Percentiles rank a stretch among this genome's conserved stretches.
These are phyloP conservation scores for Hypotaenidia philippensis DNA, from an alignment of 2,797 vertebrate genomes.

Conservation along the genomic window DNA sequence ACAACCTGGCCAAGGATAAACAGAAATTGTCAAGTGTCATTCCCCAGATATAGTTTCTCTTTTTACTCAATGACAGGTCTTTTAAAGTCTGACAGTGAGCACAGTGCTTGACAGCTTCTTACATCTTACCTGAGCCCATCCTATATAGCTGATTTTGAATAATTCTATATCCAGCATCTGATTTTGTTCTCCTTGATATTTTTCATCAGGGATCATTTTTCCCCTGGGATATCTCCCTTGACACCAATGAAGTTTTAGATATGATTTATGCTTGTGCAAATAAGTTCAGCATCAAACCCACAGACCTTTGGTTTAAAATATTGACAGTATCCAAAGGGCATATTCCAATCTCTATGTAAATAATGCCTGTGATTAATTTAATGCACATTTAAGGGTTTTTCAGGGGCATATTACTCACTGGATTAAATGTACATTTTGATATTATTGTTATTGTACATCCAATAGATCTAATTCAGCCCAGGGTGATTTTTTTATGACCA, in stretches of 20 bases:
- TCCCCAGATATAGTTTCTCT: background rate
- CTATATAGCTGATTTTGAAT: constrained; percentile 18
- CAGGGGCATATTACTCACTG: background rate
- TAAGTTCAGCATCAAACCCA: background rate
- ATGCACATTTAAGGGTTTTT: constrained; percentile 27
- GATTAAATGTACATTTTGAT: constrained; percentile 62
- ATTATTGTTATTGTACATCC: constrained; percentile 61
- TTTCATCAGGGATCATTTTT: constrained; percentile 6
- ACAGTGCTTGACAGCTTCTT: background rate
- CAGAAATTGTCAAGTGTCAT: background rate
- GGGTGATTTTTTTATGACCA: constrained; percentile 75
- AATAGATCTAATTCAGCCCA: constrained; percentile 71
- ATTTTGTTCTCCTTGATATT: constrained; percentile 14
- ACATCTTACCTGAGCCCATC: background rate
- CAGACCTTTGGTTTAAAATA: constrained; percentile 4
- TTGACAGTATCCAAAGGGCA: background rate
- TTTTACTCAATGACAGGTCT: background rate
- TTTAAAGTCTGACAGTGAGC: background rate
- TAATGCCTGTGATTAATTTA: constrained; percentile 46
- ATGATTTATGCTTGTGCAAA: background rate
- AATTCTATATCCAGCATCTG: background rate
- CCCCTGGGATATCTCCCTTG: background rate
- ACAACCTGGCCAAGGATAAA: background rate
- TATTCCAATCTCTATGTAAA: constrained; percentile 34
- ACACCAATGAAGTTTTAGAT: background rate